These are phyloP conservation scores for Cremastobaeus sp. DNA, from an alignment of 2,888 invertebrate species.

Conservation along the genomic window DNA sequence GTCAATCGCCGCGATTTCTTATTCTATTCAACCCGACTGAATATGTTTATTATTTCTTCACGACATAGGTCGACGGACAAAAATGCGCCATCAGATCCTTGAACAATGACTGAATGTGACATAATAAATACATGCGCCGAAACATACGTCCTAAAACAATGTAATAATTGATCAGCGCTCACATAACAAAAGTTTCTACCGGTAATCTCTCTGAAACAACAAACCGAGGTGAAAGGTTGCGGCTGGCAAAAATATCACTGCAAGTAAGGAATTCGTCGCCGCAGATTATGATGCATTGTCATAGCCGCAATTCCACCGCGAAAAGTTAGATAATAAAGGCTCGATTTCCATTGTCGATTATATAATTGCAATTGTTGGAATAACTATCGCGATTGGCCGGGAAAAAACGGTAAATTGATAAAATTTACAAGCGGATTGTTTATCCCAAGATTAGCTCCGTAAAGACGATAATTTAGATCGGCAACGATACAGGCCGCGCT, in stretches of 20 bases:
- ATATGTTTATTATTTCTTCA: too few relatives aligned
- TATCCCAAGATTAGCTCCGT: conserved; percentile 31
- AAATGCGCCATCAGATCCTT: too few relatives aligned
- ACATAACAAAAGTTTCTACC: conserved; percentile 8
- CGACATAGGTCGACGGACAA: too few relatives aligned
- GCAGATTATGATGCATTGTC: conserved; percentile 43
- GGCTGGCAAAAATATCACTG: conserved; percentile 27
- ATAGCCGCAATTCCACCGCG: conserved; percentile 36
- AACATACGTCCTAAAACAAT: conserved; percentile 11
- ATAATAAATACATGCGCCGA: background rate
- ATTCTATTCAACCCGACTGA: too few relatives aligned
- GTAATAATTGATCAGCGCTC: conserved; percentile 27
- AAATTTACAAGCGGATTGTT: conserved; percentile 48
- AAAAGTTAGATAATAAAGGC: conserved; percentile 49
- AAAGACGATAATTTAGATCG: conserved; percentile 49
- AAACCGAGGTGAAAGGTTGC: conserved; percentile 45
- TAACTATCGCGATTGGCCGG: conserved; percentile 29
- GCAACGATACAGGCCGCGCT: conserved; percentile 23
- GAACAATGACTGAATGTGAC: too few relatives aligned
- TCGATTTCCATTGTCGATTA: conserved; percentile 49
- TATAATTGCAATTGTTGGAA: conserved; percentile 46
- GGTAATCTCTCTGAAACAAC: background rate
- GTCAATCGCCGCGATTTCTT: too few relatives aligned
- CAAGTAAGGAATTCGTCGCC: conserved; percentile 39
- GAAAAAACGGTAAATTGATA: conserved; percentile 41